Base-by-base conservation (phyloP, 2,888 invertebrate species). In the Peribatodes rhomboidaria region DNA sequence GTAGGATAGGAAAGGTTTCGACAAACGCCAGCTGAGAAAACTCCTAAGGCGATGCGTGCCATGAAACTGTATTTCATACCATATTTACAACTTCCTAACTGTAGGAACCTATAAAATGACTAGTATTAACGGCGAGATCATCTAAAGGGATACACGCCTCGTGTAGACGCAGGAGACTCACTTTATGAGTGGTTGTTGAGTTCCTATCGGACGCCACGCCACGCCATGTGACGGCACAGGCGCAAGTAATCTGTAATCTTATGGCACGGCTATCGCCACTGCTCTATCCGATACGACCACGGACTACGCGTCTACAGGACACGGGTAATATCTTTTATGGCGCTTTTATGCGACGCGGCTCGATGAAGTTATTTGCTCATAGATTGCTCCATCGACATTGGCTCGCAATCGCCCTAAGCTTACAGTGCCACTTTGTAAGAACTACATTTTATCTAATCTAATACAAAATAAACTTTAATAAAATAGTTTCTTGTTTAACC, bases 131-230 rank as follows among this genome's bases (percentile, higher is more conserved):
- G 63, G 71, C 72, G 75, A 80, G 74, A 78, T 84, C 83, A 84
- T 85, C 81, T 82, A 57, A 77, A 77, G 79, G 83, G 81, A 84
- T 81, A 84, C 80, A 76, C 76, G 77, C 73, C 74, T 78, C 77
- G 80, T 79, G 78, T 79, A 77, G 72, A 71, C 71, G 75, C 69
- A 68, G 66, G 72, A 76, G 79, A 76, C 70, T 72, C 84, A 82
- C 87, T 88, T 87, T 88, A 89, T 83, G 84, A 79, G 77, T 74
- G 76, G 79, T 78, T 77, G 74, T 75, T 81, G 80, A 72, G 86
- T 86, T 86, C 84, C 84, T 84, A 85, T 76, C 76, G 81, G 27
- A 66, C 67, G 70, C 64, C 27, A 66, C 67, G 70, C 64, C 27
- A 66, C 66, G 69, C 65, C 67, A 68, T 54, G 76, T 77, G 78